Conservation (phyloP, 2,113 vertebrate genomes). For the Percopsis transmontana region DNA sequence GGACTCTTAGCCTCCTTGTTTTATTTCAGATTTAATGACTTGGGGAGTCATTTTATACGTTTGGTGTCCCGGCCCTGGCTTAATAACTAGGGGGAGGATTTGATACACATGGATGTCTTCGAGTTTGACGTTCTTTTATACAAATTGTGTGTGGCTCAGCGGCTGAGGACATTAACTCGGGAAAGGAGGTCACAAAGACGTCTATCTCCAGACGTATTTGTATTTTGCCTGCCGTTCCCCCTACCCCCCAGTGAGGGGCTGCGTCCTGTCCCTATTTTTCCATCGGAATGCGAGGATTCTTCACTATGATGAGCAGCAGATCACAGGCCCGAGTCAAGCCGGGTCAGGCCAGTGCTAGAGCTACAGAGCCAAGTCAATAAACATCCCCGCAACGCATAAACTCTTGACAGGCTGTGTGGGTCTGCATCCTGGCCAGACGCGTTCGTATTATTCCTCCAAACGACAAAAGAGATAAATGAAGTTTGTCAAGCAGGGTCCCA, state of each 20-base stretch:
- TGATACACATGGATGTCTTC: conserved; percentile 33
- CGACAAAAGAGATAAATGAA: conserved; percentile 26
- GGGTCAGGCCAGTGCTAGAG: not conserved
- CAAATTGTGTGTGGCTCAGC: conserved; percentile 53
- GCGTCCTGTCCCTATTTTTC: conserved; percentile 39
- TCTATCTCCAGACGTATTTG: conserved; percentile 23
- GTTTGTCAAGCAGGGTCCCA: conserved; percentile 15
- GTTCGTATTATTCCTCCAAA: conserved; percentile 45
- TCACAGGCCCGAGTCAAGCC: conserved; percentile 29
- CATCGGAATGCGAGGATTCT: conserved; percentile 44
- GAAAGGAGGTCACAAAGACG: conserved; percentile 22
- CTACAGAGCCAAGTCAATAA: conserved; percentile 39
- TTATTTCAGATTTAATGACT: conserved; percentile 22
- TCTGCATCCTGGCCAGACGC: conserved; percentile 43
- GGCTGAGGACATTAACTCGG: conserved; percentile 33
- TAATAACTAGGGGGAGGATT: conserved; percentile 35
- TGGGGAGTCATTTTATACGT: conserved; percentile 17
- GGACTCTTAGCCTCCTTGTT: conserved; percentile 1
- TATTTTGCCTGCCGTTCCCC: conserved; percentile 39
- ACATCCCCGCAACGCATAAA: conserved; percentile 30
- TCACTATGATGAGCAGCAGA: conserved; percentile 38
- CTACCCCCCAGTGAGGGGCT: conserved; percentile 37
- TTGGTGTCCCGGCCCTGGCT: conserved; percentile 14
- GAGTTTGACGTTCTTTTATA: conserved; percentile 35
- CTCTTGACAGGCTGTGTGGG: conserved; percentile 28